These are phyloP conservation scores for Thermophis baileyi DNA, from an alignment of 2,113 vertebrate species.

Conservation along the genomic window DNA sequence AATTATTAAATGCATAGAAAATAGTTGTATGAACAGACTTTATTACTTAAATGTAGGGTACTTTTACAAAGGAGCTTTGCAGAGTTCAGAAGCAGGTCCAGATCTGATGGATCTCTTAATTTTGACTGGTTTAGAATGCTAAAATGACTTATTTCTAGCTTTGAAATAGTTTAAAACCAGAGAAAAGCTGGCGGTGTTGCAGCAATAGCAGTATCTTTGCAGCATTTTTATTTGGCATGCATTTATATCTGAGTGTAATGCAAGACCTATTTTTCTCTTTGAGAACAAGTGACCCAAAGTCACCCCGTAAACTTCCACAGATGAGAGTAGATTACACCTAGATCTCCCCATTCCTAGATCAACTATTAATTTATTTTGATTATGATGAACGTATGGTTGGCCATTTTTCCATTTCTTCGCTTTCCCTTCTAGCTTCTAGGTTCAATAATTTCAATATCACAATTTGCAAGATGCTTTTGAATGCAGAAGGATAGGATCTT, in stretches of 20 bases:
- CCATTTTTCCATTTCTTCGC: not conserved
- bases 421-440: not conserved
- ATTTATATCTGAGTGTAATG: not conserved
- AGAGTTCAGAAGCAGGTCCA: not conserved
- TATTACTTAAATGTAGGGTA: not conserved
- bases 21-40: not conserved
- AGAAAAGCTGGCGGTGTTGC: not conserved
- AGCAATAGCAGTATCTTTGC: not conserved
- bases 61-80: not conserved
- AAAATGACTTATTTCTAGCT: not conserved
- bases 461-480: not conserved
- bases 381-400: not conserved
- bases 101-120: not conserved
- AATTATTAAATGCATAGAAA: not conserved
- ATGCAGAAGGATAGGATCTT: not conserved
- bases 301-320: not conserved
- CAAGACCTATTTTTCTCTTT: not conserved
- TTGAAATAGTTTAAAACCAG: not conserved
- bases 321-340: not conserved
- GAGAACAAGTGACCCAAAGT: not conserved
- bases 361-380: not conserved
- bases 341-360: not conserved
- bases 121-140: not conserved
- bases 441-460: not conserved
- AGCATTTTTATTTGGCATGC: not conserved